Evolutionary conservation across 1,140 invertebrate species (phyloP), one percentile per base, ranked within the genome.

Genomic region (Drosophila aff.): DNA sequence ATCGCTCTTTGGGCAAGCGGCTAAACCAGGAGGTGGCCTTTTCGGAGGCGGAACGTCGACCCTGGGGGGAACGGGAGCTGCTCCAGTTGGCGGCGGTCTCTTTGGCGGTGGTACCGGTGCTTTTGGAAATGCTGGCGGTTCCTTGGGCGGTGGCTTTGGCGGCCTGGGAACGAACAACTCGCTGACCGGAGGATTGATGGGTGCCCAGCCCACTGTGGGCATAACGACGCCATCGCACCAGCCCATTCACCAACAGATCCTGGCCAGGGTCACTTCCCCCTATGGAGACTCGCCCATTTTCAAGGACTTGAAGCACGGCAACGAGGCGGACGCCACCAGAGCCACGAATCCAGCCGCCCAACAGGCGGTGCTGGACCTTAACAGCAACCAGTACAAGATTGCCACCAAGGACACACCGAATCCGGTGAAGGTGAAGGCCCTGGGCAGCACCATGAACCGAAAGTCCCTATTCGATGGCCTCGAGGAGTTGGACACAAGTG

Each of bases 261-360:
- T 96, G 49, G 94, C 95, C 10, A 93, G 97, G 10, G 95, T 96
- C 6, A 95, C 95, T 3, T 95, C 96, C 10, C 96, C 96, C 4
- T 97, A 96, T 81, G 96, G 96, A n/a, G 96, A 97, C 92, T 96
- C 95, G 46, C 95, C 96, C 9, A 93, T 97, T 10, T 95, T 97
- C 66, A 96, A 96, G 90, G 96, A 96, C 92, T 87, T 97, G 2
- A 94, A 96, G 57, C 66, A 91, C 11, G 82, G 67, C 62, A 81
- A 95, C 15, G 96, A 96, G 85, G 93, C 94, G 33, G 96, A 97
- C 75, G 95, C 96, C 13, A 92, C 96, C n/a, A 96, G 96, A 85
- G 95, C 96, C 16, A 95, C 96, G 2, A 96, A 96, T 93, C 94
- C 96, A 9, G 92, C 94, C 8, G 95, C 96, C 13, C 95, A 96